Evolutionary conservation across 2,888 invertebrate genomes (phyloP), one percentile per base, ranked within the genome.

Genomic region (Ischnus inquisitorius): DNA sequence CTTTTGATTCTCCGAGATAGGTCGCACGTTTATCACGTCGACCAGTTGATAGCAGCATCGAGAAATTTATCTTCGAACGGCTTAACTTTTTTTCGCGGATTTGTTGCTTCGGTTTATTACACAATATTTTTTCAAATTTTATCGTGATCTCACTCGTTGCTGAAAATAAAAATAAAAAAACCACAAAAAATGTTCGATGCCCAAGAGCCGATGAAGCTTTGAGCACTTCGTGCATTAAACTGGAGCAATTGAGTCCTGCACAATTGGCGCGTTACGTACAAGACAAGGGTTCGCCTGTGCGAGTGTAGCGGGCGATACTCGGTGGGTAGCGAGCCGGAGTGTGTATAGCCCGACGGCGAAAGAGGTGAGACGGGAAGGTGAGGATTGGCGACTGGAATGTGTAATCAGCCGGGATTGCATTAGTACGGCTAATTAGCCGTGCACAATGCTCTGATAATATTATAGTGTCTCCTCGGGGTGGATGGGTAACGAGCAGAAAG

Each of bases 371-470:
- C 34, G 75, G 68, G 75, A 75, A 84, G 90, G 85, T 80, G 87
- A 86, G 87, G 88, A 88, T 89, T 88, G 90, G 87, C 90, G 91
- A 90, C 90, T 85, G 86, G 93, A 93, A 93, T 93, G 89, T 92
- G 88, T 93, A 93, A 93, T 93, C 93, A 93, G 91, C 85, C 87
- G 83, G 88, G 90, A 92, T 93, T 92, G 91, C 91, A 91, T 93
- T 93, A 93, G 92, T 90, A 90, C 90, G 90, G 91, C 91, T 93
- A 93, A 93, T 93, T 93, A 93, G 90, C 89, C 89, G 88, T 88
- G 92, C 87, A 93, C 93, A 93, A 93, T 93, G 92, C 93, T 90
- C 91, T 92, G 93, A 93, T 93, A 93, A 93, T 93, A 93, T 93
- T 93, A 93, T 90, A 90, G 90, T 87, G 84, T 68, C 81, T 79